Evolutionary conservation across 2,797 vertebrate species (phyloP).

Genomic region (Lagorchestes hirsutus): DNA sequence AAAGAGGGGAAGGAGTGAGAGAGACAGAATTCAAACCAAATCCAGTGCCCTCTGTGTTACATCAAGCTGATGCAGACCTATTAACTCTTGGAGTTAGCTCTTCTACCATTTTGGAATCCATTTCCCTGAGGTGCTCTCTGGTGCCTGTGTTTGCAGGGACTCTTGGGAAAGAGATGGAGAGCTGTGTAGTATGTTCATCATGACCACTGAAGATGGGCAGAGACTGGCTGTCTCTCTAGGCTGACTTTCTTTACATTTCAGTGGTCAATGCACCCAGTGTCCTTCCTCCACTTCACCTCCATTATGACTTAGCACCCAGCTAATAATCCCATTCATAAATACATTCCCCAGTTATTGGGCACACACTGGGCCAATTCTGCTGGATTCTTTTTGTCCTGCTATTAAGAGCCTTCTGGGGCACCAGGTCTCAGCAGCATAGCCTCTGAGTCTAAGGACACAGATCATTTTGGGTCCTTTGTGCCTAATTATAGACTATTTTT

Average conservation of each 20-base stretch:
- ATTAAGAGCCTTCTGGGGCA: not conserved
- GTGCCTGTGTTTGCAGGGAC: not conserved
- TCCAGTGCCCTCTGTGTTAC: not conserved
- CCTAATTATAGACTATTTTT: not conserved
- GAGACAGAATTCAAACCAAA: not conserved
- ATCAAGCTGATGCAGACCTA: too few relatives aligned
- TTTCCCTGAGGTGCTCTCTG: not conserved
- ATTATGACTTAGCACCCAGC: not conserved
- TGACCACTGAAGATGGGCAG: too few relatives aligned
- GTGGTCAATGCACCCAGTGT: too few relatives aligned
- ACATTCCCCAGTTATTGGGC: not conserved
- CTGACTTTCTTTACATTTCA: not conserved
- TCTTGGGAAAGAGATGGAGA: not conserved
- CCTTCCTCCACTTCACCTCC: not conserved
- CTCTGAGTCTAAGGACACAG: not conserved
- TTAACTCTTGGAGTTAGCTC: not conserved
- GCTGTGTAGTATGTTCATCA: not conserved
- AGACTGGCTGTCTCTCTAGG: not conserved
- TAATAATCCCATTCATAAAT: too few relatives aligned
- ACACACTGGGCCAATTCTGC: not conserved
- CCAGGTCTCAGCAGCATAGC: not conserved
- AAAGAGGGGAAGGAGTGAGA: accelerated
- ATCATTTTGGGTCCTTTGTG: not conserved
- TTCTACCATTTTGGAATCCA: not conserved
- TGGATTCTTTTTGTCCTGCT: not conserved